A percentile compares a stretch with the other conserved stretches of the same genome.
These are phyloP conservation scores for Eublepharis macularius DNA, from an alignment of 2,113 vertebrate species.

Conservation along the genomic window DNA sequence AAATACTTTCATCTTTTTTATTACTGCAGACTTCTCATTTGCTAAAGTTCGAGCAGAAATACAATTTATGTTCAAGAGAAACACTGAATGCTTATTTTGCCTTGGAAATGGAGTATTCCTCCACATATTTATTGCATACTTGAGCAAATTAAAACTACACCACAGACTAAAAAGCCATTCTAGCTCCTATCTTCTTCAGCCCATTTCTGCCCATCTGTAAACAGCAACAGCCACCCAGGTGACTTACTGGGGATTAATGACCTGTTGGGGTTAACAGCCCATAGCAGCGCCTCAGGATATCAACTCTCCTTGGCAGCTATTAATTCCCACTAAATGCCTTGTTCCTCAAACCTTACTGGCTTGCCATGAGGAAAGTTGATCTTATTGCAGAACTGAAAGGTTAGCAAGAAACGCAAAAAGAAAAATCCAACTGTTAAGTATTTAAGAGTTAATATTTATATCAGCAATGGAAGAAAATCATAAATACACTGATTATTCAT, in stretches of 20 bases:
- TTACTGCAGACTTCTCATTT: slow-evolving; percentile 7
- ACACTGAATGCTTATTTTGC: not conserved
- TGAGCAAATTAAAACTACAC: slow-evolving; percentile 43
- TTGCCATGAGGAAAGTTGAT: slow-evolving; percentile 23
- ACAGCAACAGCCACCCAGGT: slow-evolving; percentile 57
- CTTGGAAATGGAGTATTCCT: not conserved
- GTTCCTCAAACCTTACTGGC: slow-evolving; percentile 43
- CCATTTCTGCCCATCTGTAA: slow-evolving; percentile 42
- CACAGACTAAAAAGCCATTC: not conserved
- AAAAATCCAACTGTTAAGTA: not conserved
- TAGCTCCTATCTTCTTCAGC: slow-evolving; percentile 14
- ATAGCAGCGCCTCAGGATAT: slow-evolving; percentile 61
- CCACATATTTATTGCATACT: slow-evolving; percentile 28
- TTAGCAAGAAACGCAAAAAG: not conserved
- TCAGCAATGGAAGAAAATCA: not conserved
- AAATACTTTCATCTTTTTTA: slow-evolving; percentile 11
- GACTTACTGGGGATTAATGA: slow-evolving; percentile 56
- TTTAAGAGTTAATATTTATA: not conserved
- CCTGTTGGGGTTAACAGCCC: slow-evolving; percentile 55
- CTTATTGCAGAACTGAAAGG: not conserved
- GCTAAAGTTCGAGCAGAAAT: not conserved
- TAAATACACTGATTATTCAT: not conserved
- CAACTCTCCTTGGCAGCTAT: slow-evolving; percentile 60
- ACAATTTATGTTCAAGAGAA: not conserved
- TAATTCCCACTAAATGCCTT: slow-evolving; percentile 60